Base-by-base conservation (phyloP, 2,797 vertebrate genomes). In the Dendrocincla fuliginosa region DNA sequence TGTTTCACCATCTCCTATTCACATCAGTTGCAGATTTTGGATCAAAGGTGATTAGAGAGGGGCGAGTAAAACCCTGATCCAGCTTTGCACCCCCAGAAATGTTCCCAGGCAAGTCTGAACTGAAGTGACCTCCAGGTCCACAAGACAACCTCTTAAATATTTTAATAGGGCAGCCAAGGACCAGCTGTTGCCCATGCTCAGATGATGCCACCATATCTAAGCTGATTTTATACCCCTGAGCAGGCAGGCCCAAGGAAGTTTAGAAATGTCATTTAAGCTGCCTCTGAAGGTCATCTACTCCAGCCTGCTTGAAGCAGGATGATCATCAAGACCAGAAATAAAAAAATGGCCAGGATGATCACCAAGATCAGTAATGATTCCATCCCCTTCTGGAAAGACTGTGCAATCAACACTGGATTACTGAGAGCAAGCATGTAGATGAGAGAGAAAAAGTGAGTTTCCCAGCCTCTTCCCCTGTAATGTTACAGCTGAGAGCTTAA, bases 31-130 rank as follows among this genome's bases (percentile, higher is more conserved):
- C 10, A 79, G 33, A 20, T 49, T 82, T 64, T 32, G 17, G 24
- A 60, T 39, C 6, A 60, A 73, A 87, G 15, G 4, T 16, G n/a
- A 3, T 11, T 65, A 25, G 7, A 10, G 1, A 27, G 12, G 7
- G 10, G 2, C 6, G 23, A 44, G 1, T 27, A 63, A 60, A 22
- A 57, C 2, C 0, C 35, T 53, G 24, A 70, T 23, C 7, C 16
- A 82, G 27, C 39, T 37, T 35, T 80, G 12, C 0, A 1, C 4
- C 33, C 4, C 6, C 5, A 44, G 16, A 83, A 73, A 11, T 8
- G 19, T 35, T 89, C 27, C 25, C 2, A 5, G 24, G 39, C 0
- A 1, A 93, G 50, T 7, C 6, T 13, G 55, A 85, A 68, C 8
- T 20, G 15, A 87, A 35, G n/a, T 23, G 14, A 60, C 30, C 49